phyloP scores from a whole-genome alignment of 2,888 invertebrate species.

The Operophtera brumata region DNA sequence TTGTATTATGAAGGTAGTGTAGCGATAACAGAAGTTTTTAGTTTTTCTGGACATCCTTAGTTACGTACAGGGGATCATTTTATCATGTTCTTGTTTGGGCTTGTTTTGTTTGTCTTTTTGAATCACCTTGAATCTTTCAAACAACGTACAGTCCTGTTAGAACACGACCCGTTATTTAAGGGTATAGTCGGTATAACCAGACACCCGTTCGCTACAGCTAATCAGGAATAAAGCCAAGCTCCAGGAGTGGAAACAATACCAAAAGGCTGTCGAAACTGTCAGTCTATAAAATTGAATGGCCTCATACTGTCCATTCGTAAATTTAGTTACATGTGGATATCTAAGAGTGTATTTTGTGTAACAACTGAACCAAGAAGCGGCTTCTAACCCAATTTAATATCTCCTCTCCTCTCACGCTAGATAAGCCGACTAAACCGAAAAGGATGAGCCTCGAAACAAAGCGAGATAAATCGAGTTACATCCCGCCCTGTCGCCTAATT shows the following conservation, averaged over 20 bases:
- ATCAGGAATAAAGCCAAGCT: no score
- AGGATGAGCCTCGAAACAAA: conserved; percentile 25
- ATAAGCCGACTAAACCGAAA: conserved; percentile 26
- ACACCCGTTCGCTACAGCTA: no score
- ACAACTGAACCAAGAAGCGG: conserved; percentile 1
- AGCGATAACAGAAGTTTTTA: conserved; percentile 1
- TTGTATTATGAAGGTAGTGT: conserved; percentile 6
- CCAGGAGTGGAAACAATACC: no score
- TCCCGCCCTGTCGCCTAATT: conserved; percentile 16
- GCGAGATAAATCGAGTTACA: conserved; percentile 28
- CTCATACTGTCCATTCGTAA: not conserved
- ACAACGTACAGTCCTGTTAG: no score
- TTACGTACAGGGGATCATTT: no score
- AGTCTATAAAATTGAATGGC: no score
- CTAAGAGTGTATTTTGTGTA: not conserved
- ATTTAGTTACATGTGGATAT: not conserved
- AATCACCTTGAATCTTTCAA: no score
- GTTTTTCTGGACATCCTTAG: not conserved
- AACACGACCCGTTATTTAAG: no score
- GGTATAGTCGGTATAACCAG: no score
- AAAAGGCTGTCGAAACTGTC: no score
- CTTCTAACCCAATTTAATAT: conserved; percentile 17
- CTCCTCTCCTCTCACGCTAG: conserved; percentile 5
- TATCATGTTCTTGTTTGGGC: no score
- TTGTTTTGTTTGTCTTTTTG: no score